Evolutionary conservation across 2,797 vertebrate genomes (phyloP).

Genomic region (Bradypus variegatus): DNA sequence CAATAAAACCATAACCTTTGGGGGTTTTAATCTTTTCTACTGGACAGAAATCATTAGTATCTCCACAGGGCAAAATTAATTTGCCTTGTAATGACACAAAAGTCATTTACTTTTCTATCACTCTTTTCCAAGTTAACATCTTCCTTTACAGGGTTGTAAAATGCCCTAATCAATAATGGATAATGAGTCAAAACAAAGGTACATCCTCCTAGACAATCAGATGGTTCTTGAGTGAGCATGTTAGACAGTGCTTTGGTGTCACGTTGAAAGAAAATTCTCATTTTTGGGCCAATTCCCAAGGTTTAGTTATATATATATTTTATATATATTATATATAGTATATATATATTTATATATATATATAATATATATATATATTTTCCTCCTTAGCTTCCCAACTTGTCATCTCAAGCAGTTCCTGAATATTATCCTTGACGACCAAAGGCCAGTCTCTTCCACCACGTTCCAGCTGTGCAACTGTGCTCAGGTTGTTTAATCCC

Average conservation of each 20-base stretch:
- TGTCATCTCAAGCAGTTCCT: neutral
- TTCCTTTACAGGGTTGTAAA: neutral
- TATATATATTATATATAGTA: no score
- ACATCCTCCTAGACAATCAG: neutral
- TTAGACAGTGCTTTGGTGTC: neutral
- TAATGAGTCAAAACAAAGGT: neutral
- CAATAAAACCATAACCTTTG: neutral
- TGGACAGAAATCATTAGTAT: neutral
- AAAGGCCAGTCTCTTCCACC: rapidly evolving
- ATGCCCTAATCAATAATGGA: neutral
- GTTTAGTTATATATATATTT: neutral
- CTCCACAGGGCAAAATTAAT: neutral
- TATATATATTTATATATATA: no score
- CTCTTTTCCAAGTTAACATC: neutral
- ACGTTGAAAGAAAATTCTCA: no score
- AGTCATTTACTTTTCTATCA: neutral
- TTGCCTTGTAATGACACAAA: neutral
- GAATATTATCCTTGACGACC: neutral
- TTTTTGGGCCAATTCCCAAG: neutral
- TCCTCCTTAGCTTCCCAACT: neutral
- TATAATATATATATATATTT: no score
- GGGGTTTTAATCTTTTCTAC: neutral
- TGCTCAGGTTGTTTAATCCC: neutral
- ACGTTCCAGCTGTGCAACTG: neutral
- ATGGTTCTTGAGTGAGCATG: neutral